A percentile compares a stretch with the other conserved stretches of the same genome.
Conservation (phyloP, 2,888 invertebrate genomes). For the Meandrusa payeni region DNA sequence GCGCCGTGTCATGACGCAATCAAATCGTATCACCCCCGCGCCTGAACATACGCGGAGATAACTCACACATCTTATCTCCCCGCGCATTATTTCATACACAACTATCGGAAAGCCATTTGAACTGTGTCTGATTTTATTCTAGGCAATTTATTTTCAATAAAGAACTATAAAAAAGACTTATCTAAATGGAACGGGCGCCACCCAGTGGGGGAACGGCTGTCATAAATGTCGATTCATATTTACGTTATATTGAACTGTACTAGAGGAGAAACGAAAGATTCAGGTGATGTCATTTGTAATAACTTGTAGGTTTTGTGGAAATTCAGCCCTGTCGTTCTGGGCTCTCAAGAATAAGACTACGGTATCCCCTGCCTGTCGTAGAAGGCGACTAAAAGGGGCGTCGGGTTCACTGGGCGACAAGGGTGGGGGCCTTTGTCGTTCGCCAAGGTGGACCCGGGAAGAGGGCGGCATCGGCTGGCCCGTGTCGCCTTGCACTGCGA, state of each 20-base stretch:
- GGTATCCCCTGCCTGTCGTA: too few relatives aligned
- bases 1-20: conserved; percentile 34
- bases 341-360: too few relatives aligned
- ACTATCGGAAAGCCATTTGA: conserved; percentile 78
- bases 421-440: too few relatives aligned
- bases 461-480: too few relatives aligned
- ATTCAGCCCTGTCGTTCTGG: too few relatives aligned
- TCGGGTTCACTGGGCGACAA: too few relatives aligned
- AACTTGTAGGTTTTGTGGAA: too few relatives aligned
- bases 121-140: conserved; percentile 78
- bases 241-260: conserved; percentile 60
- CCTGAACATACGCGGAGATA: conserved; percentile 59
- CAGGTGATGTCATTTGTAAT: conserved; percentile 15
- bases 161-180: conserved; percentile 81
- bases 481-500: too few relatives aligned
- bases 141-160: conserved; percentile 81
- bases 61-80: conserved; percentile 68
- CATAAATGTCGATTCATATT: conserved; percentile 75
- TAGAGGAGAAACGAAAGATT: conserved; percentile 28
- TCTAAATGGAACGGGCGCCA: conserved; percentile 73
- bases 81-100: conserved; percentile 76
- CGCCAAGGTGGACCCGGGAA: too few relatives aligned
- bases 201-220: conserved; percentile 61
- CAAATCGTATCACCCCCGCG: conserved; percentile 34
- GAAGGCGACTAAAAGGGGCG: too few relatives aligned